Evolutionary conservation across 1,140 invertebrate species (phyloP), one percentile per base, ranked within the genome.

Genomic region (Limonius californicus): DNA sequence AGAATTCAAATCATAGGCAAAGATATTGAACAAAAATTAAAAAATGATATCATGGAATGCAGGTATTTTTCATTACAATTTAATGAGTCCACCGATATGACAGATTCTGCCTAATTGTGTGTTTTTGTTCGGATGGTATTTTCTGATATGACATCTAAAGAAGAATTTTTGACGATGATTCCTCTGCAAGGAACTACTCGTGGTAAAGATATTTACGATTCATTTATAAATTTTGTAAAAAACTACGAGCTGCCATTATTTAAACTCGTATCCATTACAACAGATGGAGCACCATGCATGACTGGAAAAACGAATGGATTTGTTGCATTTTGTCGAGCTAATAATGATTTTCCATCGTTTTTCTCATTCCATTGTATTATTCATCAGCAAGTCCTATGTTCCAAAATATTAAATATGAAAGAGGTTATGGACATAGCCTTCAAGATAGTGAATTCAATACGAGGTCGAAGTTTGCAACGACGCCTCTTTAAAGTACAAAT

Each of bases 91-190:
- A 72, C 68, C 59, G 69, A 71, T 68, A 57, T 68, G 60, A 67
- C 62, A 60, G 66, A 72, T 63, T 70, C 64, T 57, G 61, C 66
- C 30, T 68, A 68, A 57, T 62, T 70, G 60, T 61, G 56, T 61
- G 59, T 70, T 68, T 70, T 68, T 61, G 67, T 66, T 68, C 63
- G 59, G 54, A 64, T 69, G 70, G 47, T 66, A 50, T 70, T 71
- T 39, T 56, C 64, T 54, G 65, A 69, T 66, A 66, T 71, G 47
- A 63, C 64, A 50, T 57, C 62, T 57, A 68, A 68, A 66, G 64
- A 70, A 63, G 57, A 70, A n/a, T 59, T 59, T 9, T 27, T 59
- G 27, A 39, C 62, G 54, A 57, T 62, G 35, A 6, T 64, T 39
- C 35, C 43, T 53, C 32, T 63, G 45, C 59, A 59, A 55, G 45